Evolutionary conservation across 2,113 vertebrate species (phyloP), one percentile per base, ranked within the genome.

Genomic region (Dermatemys mawii): DNA sequence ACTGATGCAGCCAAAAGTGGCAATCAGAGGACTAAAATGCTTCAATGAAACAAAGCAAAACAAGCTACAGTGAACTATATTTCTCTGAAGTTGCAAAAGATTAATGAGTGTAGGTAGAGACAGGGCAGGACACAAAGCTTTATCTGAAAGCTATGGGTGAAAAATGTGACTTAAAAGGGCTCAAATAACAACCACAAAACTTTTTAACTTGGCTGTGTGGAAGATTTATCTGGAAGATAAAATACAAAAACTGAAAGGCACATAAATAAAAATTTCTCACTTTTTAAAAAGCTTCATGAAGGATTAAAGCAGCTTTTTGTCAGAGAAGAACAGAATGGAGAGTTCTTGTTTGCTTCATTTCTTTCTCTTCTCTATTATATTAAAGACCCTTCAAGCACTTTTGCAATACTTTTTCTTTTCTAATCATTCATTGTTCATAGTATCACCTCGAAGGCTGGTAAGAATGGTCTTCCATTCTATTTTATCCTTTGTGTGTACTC

Each of bases 211-310:
- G 86, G 75, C 93, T 91, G 83, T 81, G 88, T 81, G 41, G 84
- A 95, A 95, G 84, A 83, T 94, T 95, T 97, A 94, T 73, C 86
- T 91, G 32, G 88, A 96, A 96, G 95, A 96, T 93, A 96, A 97
- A 97, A 96, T 82, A 92, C 41, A 73, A 97, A 83, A 80, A 90
- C 21, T 84, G 90, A 96, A 96, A 97, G 91, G 63, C 91, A 97
- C 86, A 96, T 90, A 97, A 96, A 95, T 94, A 92, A 96, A 90
- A 24, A 91, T 92, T 96, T 95, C 84, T 67, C 1, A 0, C 41
- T 94, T 95, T 78, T 86, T 89, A 96, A 95, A 90, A 75, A 38
- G 73, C 87, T 88, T 86, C 60, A 2, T 85, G 84, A 3, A 76
- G 1, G 1, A 75, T 95, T 86, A 95, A 94, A 93, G 84, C 13